Conservation (phyloP, 2,797 vertebrate species). For the Melanogrammus aeglefinus region DNA sequence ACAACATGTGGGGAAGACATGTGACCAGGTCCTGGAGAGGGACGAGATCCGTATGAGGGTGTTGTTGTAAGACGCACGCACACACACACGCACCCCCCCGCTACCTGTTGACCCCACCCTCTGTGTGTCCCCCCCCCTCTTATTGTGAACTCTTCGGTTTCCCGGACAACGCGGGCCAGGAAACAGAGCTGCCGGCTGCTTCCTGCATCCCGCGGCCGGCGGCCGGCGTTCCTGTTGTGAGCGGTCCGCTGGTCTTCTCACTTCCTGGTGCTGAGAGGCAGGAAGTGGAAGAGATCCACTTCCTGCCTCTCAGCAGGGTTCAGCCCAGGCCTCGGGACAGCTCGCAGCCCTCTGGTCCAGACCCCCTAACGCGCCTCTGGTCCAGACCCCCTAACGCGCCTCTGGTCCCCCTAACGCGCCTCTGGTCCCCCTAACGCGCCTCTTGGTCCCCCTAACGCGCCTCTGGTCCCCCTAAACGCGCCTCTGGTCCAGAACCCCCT, state of each 20-base stretch:
- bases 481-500: no score
- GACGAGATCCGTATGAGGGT: slow-evolving; percentile 96
- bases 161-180: slow-evolving; percentile 51
- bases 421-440: no score
- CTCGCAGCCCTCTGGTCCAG: background rate
- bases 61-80: slow-evolving; percentile 81
- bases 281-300: slow-evolving; percentile 54
- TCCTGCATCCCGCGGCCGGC: slow-evolving; percentile 57
- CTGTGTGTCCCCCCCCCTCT: background rate
- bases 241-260: slow-evolving; percentile 35
- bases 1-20: slow-evolving; percentile 91
- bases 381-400: no score
- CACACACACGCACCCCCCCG: background rate
- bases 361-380: no score
- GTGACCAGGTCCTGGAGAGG: slow-evolving; percentile 91
- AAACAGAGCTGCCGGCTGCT: slow-evolving; percentile 61
- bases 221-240: slow-evolving; percentile 74
- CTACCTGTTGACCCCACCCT: background rate
- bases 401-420: no score
- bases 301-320: slow-evolving; percentile 2
- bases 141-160: slow-evolving; percentile 26
- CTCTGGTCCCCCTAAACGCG: no score
- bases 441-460: no score
- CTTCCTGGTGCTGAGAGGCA: slow-evolving; percentile 58
- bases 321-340: background rate